These are phyloP conservation scores for Bombycilla garrulus DNA, from an alignment of 2,113 vertebrate genomes.

Conservation along the genomic window DNA sequence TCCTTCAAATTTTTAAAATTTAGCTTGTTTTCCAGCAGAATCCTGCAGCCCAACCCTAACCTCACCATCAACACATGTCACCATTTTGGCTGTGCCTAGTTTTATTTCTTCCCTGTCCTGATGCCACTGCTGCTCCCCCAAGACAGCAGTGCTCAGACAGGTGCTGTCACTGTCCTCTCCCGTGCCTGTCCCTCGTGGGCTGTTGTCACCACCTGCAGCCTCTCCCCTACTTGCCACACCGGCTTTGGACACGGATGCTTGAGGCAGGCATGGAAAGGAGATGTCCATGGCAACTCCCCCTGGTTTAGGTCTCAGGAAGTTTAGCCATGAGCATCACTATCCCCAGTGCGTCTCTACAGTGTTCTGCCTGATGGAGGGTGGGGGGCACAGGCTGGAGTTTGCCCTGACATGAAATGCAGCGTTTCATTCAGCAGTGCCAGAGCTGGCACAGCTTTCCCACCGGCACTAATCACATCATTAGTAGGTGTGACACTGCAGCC, in stretches of 20 bases:
- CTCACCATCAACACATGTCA: background rate
- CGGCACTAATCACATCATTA: slow-evolving; percentile 53
- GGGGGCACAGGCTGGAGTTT: background rate
- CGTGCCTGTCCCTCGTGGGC: background rate
- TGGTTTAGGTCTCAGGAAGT: background rate
- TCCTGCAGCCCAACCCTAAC: background rate
- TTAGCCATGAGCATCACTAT: background rate
- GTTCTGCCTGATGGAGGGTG: background rate
- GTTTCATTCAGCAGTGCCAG: background rate
- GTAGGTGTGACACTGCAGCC: slow-evolving; percentile 48
- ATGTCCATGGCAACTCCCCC: background rate
- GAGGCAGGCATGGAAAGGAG: background rate
- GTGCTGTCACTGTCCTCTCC: background rate
- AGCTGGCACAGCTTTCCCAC: slow-evolving; percentile 12
- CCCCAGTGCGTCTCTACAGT: rapidly evolving
- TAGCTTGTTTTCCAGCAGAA: background rate
- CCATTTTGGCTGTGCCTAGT: background rate
- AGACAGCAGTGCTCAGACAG: rapidly evolving
- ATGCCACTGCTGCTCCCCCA: background rate
- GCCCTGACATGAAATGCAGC: background rate
- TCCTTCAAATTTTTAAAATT: background rate
- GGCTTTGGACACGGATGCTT: background rate
- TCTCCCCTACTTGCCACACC: background rate
- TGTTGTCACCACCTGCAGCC: background rate
- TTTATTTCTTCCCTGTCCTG: background rate